Conservation (phyloP, 2,797 vertebrate species). For the Heliangelus exortis region DNA sequence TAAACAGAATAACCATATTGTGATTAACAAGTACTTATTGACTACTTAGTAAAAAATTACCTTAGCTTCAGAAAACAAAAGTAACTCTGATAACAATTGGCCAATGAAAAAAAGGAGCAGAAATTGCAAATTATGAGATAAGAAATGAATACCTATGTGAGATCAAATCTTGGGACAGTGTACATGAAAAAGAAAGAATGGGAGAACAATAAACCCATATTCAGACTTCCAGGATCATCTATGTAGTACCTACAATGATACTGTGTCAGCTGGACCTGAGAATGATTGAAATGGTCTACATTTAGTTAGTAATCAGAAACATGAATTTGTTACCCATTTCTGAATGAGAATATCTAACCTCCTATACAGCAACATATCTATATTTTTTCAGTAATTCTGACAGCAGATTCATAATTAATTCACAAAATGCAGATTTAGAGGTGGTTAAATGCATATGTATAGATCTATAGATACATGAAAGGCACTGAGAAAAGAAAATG, state of each 20-base stretch:
- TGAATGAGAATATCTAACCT: not conserved
- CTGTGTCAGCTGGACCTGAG: not conserved
- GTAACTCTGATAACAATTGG: not conserved
- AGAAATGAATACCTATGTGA: not conserved
- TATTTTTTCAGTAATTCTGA: conserved; percentile 4
- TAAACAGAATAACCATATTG: not conserved
- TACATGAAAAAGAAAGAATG: not conserved
- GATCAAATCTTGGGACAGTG: not conserved
- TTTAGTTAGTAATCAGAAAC: not conserved
- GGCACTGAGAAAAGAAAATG: conserved; percentile 21
- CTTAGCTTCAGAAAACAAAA: not conserved
- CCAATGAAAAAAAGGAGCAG: not conserved
- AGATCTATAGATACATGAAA: not conserved
- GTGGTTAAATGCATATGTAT: not conserved
- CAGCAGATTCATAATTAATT: conserved; percentile 17
- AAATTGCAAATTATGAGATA: not conserved
- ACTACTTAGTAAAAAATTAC: not conserved
- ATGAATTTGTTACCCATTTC: not conserved
- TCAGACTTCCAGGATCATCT: not conserved
- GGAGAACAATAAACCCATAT: not conserved
- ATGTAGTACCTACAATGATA: not conserved
- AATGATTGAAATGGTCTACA: not conserved
- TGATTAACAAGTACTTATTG: not conserved
- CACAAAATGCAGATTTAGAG: conserved; percentile 32
- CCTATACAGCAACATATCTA: not conserved